Percentiles rank a stretch among this genome's conserved stretches.
phyloP scores from a whole-genome alignment of 2,888 invertebrate species.

The Agrochola macilenta region DNA sequence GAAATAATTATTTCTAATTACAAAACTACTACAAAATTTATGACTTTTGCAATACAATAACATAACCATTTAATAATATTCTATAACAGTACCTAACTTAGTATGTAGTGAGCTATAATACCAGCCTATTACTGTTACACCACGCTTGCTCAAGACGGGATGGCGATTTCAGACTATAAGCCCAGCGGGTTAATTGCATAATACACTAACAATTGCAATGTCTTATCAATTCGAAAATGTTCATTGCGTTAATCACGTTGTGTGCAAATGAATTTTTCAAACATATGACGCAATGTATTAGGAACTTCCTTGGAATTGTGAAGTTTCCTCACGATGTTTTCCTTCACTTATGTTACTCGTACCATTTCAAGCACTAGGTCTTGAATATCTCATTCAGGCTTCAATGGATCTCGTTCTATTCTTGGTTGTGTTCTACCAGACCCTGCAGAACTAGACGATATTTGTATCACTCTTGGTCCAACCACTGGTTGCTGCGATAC shows the following conservation, averaged over 20 bases:
- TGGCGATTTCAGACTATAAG: too few species aligned
- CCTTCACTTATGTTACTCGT: neutral
- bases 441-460: neutral
- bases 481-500: neutral
- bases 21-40: neutral
- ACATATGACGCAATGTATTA: too few species aligned
- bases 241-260: too few species aligned
- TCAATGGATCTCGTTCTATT: slow-evolving; percentile 11
- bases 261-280: too few species aligned
- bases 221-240: too few species aligned
- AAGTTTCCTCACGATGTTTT: neutral
- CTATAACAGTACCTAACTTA: neutral
- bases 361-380: neutral
- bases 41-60: neutral
- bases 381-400: neutral
- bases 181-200: too few species aligned
- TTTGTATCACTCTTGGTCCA: neutral
- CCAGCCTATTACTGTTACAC: neutral
- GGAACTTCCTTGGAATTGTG: too few species aligned
- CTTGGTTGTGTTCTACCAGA: neutral
- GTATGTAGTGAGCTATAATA: too few species aligned
- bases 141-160: too few species aligned
- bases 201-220: too few species aligned
- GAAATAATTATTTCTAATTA: neutral
- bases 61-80: neutral